Evolutionary conservation across 2,113 vertebrate species (phyloP).

Genomic region (Heteronetta atricapilla): DNA sequence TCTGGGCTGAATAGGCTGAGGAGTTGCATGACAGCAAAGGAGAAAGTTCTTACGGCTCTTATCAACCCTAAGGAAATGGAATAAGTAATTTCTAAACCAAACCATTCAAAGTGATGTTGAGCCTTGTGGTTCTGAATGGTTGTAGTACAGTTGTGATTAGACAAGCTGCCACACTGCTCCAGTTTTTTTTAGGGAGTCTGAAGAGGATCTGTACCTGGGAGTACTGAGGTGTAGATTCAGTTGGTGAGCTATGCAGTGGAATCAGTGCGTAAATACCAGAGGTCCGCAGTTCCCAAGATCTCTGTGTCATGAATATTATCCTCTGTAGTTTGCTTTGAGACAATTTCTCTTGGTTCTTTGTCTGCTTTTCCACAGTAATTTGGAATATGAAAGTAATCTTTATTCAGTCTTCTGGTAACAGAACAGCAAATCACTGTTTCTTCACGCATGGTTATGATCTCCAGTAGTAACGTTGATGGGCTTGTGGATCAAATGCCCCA

Average conservation of each 20-base stretch:
- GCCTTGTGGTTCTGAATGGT: not conserved
- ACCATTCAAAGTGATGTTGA: not conserved
- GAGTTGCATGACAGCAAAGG: not conserved
- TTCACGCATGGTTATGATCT: rapidly evolving
- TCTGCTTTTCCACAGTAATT: not conserved
- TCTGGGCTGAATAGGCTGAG: not conserved
- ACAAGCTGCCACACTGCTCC: not conserved
- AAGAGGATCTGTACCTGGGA: not conserved
- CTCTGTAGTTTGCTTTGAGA: not conserved
- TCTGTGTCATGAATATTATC: not conserved
- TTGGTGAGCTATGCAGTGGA: not conserved
- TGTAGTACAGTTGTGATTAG: not conserved
- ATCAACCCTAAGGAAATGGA: rapidly evolving
- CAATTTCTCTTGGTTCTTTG: not conserved
- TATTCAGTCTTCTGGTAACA: not conserved
- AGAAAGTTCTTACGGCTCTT: not conserved
- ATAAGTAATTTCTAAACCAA: not conserved
- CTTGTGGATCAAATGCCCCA: not conserved
- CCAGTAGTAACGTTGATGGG: not conserved
- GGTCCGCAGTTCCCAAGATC: not conserved
- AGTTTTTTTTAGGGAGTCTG: not conserved
- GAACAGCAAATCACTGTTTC: not conserved
- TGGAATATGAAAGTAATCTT: not conserved
- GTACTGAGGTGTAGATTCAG: not conserved
- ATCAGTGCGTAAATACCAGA: not conserved